Conservation (phyloP, 2,888 invertebrate species). For the Mimumesa dahlbomi region DNA sequence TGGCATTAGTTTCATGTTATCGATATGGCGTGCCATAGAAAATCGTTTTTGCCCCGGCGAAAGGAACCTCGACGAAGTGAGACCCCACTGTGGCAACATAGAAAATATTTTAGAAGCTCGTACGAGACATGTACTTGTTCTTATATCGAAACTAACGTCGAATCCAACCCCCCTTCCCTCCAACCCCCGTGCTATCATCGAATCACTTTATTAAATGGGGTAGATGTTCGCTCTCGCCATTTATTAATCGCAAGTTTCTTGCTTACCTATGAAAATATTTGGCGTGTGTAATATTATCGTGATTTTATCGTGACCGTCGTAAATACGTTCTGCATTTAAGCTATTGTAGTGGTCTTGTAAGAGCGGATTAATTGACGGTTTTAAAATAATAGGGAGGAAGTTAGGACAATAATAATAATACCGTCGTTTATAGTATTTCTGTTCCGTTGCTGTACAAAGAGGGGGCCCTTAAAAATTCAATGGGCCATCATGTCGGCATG, state of each 20-base stretch:
- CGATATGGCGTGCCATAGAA: slow-evolving; percentile 71
- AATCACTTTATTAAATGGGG: too few species aligned
- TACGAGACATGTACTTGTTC: slow-evolving; percentile 10
- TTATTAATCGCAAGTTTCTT: too few species aligned
- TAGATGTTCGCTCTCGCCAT: too few species aligned
- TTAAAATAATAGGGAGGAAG: background rate
- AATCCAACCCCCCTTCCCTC: too few species aligned
- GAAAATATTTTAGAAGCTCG: slow-evolving; percentile 68
- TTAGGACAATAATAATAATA: slow-evolving; percentile 4
- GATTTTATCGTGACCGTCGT: too few species aligned
- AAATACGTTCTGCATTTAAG: too few species aligned
- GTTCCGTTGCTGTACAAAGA: background rate
- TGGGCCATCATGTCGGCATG: slow-evolving; percentile 34
- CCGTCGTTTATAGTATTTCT: slow-evolving; percentile 12
- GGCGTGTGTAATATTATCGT: too few species aligned
- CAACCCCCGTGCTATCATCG: too few species aligned
- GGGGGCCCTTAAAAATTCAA: slow-evolving; percentile 18
- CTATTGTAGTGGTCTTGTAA: too few species aligned
- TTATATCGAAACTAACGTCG: slow-evolving; percentile 5
- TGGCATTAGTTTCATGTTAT: slow-evolving; percentile 77
- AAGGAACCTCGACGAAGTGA: slow-evolving; percentile 51
- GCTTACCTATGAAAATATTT: too few species aligned
- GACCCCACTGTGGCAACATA: slow-evolving; percentile 65
- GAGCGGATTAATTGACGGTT: too few species aligned
- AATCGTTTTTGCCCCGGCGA: slow-evolving; percentile 74